Conservation (phyloP, 2,797 vertebrate species). For the Lacerta bilineata region DNA sequence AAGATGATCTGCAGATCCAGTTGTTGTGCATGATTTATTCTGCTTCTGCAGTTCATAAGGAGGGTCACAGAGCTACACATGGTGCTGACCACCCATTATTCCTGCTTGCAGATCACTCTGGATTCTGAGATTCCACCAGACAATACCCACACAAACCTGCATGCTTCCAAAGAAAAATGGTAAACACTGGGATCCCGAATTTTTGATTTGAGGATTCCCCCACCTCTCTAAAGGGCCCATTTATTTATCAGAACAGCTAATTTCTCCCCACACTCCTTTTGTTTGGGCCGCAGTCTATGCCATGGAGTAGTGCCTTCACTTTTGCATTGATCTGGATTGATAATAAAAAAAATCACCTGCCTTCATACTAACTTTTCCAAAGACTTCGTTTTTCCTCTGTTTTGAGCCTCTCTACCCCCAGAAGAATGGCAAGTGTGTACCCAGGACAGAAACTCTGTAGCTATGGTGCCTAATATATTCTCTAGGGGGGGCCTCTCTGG, state of each 20-base stretch:
- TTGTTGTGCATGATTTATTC: neutral
- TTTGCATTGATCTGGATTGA: neutral
- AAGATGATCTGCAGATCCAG: neutral
- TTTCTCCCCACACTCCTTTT: neutral
- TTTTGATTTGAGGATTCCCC: neutral
- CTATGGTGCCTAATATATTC: neutral
- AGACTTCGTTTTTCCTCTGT: neutral
- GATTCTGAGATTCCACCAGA: neutral
- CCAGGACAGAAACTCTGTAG: neutral
- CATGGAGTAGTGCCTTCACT: neutral
- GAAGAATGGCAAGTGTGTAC: neutral
- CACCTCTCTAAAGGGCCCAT: neutral
- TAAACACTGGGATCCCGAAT: neutral
- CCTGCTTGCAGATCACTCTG: neutral
- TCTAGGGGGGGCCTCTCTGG: neutral
- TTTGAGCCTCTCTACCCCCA: constrained; percentile 1
- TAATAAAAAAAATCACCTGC: neutral
- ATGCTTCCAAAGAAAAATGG: neutral
- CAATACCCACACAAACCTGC: neutral
- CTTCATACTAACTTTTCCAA: neutral
- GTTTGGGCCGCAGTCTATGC: neutral
- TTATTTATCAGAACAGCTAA: neutral
- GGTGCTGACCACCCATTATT: no score
- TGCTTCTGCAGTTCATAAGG: neutral
- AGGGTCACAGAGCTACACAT: neutral